A percentile compares a stretch with the other conserved stretches of the same genome.
Evolutionary conservation across 2,797 vertebrate species (phyloP).

Genomic region (Sciaenops ocellatus): DNA sequence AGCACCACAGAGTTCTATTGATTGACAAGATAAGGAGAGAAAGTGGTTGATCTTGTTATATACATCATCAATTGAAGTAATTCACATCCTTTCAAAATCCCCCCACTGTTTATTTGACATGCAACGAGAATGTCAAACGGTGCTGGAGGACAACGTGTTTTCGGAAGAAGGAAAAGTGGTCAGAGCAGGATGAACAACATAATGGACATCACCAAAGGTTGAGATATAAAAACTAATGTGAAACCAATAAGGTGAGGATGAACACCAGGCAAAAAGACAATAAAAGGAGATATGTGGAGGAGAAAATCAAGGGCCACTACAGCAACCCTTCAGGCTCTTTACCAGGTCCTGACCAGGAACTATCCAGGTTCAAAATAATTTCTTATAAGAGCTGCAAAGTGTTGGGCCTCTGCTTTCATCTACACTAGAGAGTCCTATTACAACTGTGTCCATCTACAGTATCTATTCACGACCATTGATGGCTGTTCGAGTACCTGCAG

Average conservation of each 20-base stretch:
- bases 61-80: conserved; percentile 67
- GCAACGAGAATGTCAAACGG: conserved; percentile 55
- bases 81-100: conserved; percentile 62
- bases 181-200: conserved; percentile 13
- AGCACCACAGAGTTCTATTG: conserved; percentile 64
- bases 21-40: conserved; percentile 73
- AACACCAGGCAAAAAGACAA: conserved; percentile 30
- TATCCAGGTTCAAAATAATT: conserved; percentile 40
- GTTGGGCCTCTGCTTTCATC: conserved; percentile 35
- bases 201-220: not conserved
- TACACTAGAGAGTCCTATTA: conserved; percentile 27
- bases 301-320: conserved; percentile 34
- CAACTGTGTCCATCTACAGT: conserved; percentile 34
- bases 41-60: conserved; percentile 69
- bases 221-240: conserved; percentile 29
- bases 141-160: conserved; percentile 31
- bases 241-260: conserved; percentile 10
- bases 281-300: conserved; percentile 19
- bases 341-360: conserved; percentile 23
- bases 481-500: conserved; percentile 18
- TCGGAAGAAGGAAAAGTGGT: conserved; percentile 23
- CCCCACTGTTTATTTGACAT: conserved; percentile 54
- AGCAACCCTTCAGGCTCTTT: conserved; percentile 25
- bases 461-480: conserved; percentile 38
- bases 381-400: conserved; percentile 33